phyloP scores from a whole-genome alignment of 1,140 invertebrate species.

The fruit fly (Drosophila melanogaster) region DNA sequence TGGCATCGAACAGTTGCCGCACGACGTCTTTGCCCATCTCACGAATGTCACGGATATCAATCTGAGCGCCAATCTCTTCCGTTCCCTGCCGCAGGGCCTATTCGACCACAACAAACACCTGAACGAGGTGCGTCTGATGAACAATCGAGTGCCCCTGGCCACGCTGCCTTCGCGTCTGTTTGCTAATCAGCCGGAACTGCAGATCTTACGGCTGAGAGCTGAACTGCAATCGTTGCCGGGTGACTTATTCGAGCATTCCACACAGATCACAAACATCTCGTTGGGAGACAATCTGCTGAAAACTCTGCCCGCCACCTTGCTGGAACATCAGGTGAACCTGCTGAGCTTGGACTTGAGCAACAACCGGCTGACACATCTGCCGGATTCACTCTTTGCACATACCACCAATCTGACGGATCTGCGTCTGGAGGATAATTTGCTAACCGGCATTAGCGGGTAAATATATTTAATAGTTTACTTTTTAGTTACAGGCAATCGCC shows the following conservation, averaged over 20 bases:
- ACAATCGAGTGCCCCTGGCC: conserved; percentile 86
- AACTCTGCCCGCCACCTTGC: conserved; percentile 85
- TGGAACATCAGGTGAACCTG: conserved; percentile 87
- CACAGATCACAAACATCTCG: conserved; percentile 86
- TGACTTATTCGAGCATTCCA: conserved; percentile 87
- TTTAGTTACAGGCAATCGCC: neutral
- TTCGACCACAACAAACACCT: conserved; percentile 86
- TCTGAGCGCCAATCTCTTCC: conserved; percentile 87
- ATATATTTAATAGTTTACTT: neutral
- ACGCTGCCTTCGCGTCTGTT: conserved; percentile 86
- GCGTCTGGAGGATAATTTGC: conserved; percentile 86
- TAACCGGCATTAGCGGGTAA: conserved; percentile 85
- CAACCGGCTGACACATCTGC: conserved; percentile 86
- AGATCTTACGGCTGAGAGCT: conserved; percentile 85
- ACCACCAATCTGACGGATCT: conserved; percentile 85
- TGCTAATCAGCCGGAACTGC: conserved; percentile 86
- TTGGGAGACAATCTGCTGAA: conserved; percentile 86
- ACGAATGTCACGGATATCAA: conserved; percentile 87
- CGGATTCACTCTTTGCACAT: conserved; percentile 86
- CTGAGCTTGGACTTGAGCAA: conserved; percentile 86
- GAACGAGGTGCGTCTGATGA: conserved; percentile 85
- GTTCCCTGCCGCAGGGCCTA: conserved; percentile 86
- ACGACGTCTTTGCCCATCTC: conserved; percentile 86
- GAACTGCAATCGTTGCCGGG: conserved; percentile 84
- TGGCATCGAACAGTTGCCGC: conserved; percentile 86